Evolutionary conservation across 2,797 vertebrate genomes (phyloP).

Genomic region (Anguilla pacifica): DNA sequence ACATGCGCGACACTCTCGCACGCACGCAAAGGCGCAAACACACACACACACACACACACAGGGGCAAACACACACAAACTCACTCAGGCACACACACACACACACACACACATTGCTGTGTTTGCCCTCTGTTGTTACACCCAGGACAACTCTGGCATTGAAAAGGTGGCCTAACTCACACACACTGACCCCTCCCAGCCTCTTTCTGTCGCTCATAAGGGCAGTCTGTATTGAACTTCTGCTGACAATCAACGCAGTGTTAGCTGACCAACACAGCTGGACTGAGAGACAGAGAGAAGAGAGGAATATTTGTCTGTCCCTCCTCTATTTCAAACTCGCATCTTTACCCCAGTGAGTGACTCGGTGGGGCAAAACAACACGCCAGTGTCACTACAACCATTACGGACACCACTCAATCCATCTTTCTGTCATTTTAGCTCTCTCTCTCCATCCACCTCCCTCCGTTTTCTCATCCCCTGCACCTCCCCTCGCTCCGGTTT

Average conservation of each 20-base stretch:
- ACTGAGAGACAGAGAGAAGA: conserved; percentile 60
- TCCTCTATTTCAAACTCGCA: conserved; percentile 40
- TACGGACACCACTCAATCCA: conserved; percentile 27
- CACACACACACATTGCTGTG: conserved; percentile 43
- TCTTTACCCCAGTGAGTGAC: neutral
- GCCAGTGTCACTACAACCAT: neutral
- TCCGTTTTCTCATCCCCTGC: neutral
- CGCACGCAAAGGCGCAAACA: neutral
- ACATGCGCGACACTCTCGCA: neutral
- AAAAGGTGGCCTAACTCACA: conserved; percentile 61
- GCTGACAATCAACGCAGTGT: conserved; percentile 75
- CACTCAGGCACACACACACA: conserved; percentile 23
- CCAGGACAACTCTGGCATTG: conserved; percentile 69
- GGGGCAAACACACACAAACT: neutral
- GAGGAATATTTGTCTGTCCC: conserved; percentile 50
- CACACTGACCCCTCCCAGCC: conserved; percentile 45
- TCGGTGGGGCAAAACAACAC: conserved; percentile 2
- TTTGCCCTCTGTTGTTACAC: conserved; percentile 66
- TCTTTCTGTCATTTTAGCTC: conserved; percentile 8
- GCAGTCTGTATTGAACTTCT: conserved; percentile 66
- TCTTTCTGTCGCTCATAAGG: conserved; percentile 68
- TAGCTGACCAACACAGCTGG: conserved; percentile 71
- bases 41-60: neutral
- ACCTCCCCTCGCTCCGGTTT: neutral
- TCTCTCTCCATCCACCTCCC: neutral